A percentile compares a stretch with the other conserved stretches of the same genome.
Evolutionary conservation across 2,888 invertebrate species (phyloP).

Genomic region (Pogonocherus hispidulus): DNA sequence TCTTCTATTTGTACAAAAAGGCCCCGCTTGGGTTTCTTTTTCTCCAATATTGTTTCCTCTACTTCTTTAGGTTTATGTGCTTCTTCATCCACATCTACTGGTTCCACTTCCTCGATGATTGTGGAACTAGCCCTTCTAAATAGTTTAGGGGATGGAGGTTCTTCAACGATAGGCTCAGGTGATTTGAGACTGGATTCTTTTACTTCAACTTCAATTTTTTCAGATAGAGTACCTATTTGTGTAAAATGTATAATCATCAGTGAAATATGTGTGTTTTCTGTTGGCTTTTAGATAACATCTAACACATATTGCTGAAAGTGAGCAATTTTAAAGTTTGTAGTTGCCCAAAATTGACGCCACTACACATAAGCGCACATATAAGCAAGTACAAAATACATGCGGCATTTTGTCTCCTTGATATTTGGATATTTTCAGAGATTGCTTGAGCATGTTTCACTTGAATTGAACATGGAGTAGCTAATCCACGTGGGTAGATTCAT

Average conservation of each 20-base stretch:
- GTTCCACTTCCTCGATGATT: conserved; percentile 54
- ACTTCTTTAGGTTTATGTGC: conserved; percentile 40
- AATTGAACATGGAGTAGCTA: too few relatives aligned
- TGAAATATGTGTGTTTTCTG: not conserved
- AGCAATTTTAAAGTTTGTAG: not conserved
- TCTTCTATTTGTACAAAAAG: conserved; percentile 60
- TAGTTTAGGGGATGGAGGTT: conserved; percentile 55
- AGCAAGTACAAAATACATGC: conserved; percentile 7
- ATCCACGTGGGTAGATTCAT: too few relatives aligned
- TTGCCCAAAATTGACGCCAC: not conserved
- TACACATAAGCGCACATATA: conserved; percentile 21
- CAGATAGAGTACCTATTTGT: conserved; percentile 52
- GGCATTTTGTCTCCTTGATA: not conserved
- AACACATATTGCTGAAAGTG: not conserved
- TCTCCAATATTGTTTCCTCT: conserved; percentile 45
- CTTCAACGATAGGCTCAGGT: conserved; percentile 58
- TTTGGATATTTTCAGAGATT: too few relatives aligned
- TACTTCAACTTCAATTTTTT: conserved; percentile 57
- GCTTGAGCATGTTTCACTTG: too few relatives aligned
- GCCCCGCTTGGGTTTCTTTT: conserved; percentile 52
- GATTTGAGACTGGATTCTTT: conserved; percentile 46
- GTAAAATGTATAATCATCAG: conserved; percentile 34
- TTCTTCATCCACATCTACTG: conserved; percentile 47
- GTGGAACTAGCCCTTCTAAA: conserved; percentile 45
- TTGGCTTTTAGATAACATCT: not conserved